phyloP scores from a whole-genome alignment of 2,797 vertebrate species.

The Myoxocephalus aenaeus region DNA sequence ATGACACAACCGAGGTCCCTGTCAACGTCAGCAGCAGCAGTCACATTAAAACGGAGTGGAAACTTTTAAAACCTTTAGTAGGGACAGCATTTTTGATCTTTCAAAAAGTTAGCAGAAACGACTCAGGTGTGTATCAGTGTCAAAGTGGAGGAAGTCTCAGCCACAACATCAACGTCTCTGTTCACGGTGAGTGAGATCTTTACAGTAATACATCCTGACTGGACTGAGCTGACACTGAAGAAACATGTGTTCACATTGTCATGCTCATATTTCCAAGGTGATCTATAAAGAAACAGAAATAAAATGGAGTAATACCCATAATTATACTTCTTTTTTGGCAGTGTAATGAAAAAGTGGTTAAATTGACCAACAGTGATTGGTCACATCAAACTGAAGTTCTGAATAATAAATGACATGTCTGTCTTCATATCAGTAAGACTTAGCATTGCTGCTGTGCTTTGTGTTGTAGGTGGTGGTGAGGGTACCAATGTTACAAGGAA shows the following conservation, averaged over 20 bases:
- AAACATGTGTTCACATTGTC: too few species aligned
- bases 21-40: not conserved
- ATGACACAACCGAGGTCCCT: accelerated
- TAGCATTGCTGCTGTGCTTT: not conserved
- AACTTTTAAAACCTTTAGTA: accelerated
- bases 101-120: not conserved
- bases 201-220: not conserved
- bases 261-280: not conserved
- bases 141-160: accelerated
- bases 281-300: too few species aligned
- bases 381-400: too few species aligned
- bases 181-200: constrained; percentile 44
- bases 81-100: not conserved
- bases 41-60: constrained; percentile 1
- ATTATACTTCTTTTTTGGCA: too few species aligned
- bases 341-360: too few species aligned
- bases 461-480: not conserved
- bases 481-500: accelerated
- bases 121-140: constrained; percentile 49
- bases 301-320: too few species aligned
- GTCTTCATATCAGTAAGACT: not conserved
- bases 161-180: constrained; percentile 21
- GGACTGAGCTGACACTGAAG: not conserved
- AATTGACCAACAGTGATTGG: too few species aligned
- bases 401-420: not conserved